phyloP scores from a whole-genome alignment of 2,113 vertebrate species.

The Bostrychus sinensis region DNA sequence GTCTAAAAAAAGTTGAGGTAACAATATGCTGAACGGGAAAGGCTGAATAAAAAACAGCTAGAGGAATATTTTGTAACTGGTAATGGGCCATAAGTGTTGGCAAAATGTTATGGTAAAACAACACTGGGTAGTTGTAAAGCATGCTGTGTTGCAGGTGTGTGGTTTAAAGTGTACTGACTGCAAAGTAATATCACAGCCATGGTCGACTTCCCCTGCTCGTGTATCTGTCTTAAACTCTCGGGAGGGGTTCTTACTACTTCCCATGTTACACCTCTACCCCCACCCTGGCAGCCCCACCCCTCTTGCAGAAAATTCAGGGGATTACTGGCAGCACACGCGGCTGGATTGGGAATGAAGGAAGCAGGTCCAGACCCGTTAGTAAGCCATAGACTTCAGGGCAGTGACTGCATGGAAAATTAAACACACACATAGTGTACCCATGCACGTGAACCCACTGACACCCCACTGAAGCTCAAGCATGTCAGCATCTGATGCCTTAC shows the following conservation, averaged over 20 bases:
- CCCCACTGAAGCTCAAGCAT: conserved; percentile 39
- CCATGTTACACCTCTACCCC: conserved; percentile 25
- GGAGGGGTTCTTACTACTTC: conserved; percentile 24
- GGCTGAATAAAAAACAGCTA: not conserved
- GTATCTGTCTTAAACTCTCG: conserved; percentile 5
- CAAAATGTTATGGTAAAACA: not conserved
- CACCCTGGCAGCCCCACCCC: conserved; percentile 51
- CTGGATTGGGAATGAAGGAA: conserved; percentile 66
- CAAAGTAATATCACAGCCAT: conserved; percentile 22
- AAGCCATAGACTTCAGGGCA: conserved; percentile 70
- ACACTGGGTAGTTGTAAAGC: conserved; percentile 44
- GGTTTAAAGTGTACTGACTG: conserved; percentile 7
- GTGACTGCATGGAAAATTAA: conserved; percentile 80
- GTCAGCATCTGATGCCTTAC: conserved; percentile 45
- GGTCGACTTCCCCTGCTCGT: conserved; percentile 42
- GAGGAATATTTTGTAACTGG: not conserved
- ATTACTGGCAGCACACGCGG: conserved; percentile 72
- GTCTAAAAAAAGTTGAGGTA: too few species aligned
- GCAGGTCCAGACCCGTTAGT: conserved; percentile 75
- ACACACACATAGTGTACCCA: conserved; percentile 61
- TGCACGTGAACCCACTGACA: conserved; percentile 72
- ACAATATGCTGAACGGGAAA: too few species aligned
- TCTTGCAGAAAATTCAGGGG: conserved; percentile 59
- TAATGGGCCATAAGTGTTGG: conserved; percentile 1
- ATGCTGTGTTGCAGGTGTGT: conserved; percentile 26